phyloP scores from a whole-genome alignment of 2,113 vertebrate genomes.

The Phocoena sinus region DNA sequence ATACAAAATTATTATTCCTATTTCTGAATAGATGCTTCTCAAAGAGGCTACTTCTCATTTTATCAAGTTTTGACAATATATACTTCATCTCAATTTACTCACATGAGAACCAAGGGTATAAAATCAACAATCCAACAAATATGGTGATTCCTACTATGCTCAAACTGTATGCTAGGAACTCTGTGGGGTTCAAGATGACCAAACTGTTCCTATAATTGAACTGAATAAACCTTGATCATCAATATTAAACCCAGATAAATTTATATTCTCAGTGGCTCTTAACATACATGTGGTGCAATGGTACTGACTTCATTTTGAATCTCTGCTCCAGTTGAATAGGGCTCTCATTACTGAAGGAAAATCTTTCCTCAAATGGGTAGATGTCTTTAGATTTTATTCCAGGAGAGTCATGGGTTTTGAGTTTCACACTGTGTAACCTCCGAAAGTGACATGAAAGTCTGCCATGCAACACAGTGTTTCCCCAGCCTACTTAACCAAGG shows the following conservation, averaged over 20 bases:
- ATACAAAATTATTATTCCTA: neutral
- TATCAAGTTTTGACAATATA: neutral
- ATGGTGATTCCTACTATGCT: neutral
- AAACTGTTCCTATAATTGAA: neutral
- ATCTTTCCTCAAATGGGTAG: neutral
- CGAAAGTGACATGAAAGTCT: neutral
- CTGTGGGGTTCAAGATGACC: neutral
- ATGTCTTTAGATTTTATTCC: neutral
- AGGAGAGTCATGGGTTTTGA: neutral
- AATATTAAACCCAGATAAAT: neutral
- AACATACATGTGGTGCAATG: neutral
- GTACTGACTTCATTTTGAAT: neutral
- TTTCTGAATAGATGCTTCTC: neutral
- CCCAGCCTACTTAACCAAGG: neutral
- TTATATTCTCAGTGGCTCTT: neutral
- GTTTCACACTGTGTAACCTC: neutral
- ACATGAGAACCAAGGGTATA: neutral
- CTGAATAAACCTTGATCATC: neutral
- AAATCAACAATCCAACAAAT: neutral
- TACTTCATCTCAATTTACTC: neutral
- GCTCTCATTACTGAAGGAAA: neutral
- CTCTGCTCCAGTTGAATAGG: neutral
- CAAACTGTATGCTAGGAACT: neutral
- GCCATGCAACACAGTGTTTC: neutral
- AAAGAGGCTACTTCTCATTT: neutral